phyloP scores from a whole-genome alignment of 2,797 vertebrate species.

The Xiphorhynchus erythropygius region DNA sequence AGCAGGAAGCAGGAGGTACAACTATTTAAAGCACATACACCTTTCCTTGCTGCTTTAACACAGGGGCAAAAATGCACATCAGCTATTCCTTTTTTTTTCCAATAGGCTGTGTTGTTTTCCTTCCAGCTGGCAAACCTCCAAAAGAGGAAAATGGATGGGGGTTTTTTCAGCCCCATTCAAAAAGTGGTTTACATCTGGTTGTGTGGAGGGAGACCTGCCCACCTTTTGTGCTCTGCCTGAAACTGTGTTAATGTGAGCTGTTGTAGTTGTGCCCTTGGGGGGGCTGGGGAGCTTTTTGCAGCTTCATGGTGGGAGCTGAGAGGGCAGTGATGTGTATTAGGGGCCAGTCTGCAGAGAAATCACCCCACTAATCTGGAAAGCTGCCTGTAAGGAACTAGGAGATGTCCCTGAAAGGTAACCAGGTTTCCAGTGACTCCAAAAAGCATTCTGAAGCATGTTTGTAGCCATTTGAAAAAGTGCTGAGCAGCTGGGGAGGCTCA shows the following conservation, averaged over 20 bases:
- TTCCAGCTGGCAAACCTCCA: conserved; percentile 49
- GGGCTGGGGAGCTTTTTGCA: neutral
- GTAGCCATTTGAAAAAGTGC: conserved; percentile 19
- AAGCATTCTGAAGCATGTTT: conserved; percentile 22
- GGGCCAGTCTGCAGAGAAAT: neutral
- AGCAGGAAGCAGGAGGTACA: neutral
- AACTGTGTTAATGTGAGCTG: conserved; percentile 43
- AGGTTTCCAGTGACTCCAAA: neutral
- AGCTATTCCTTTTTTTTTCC: neutral
- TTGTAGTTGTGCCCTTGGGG: neutral
- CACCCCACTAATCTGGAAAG: neutral
- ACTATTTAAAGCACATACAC: neutral
- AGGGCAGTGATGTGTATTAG: neutral
- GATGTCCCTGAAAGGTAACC: conserved; percentile 31
- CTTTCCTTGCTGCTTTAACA: conserved; percentile 23
- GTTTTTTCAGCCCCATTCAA: conserved; percentile 43
- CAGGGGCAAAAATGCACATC: neutral
- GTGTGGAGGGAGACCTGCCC: conserved; percentile 40
- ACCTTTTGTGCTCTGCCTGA: conserved; percentile 49
- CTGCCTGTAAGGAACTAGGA: neutral
- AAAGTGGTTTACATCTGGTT: conserved; percentile 24
- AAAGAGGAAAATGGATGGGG: conserved; percentile 50
- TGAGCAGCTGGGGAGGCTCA: conserved; percentile 2
- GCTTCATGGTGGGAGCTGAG: neutral
- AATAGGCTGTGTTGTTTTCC: conserved; percentile 30